phyloP scores from a whole-genome alignment of 2,888 invertebrate genomes.

The Phalera bucephala region DNA sequence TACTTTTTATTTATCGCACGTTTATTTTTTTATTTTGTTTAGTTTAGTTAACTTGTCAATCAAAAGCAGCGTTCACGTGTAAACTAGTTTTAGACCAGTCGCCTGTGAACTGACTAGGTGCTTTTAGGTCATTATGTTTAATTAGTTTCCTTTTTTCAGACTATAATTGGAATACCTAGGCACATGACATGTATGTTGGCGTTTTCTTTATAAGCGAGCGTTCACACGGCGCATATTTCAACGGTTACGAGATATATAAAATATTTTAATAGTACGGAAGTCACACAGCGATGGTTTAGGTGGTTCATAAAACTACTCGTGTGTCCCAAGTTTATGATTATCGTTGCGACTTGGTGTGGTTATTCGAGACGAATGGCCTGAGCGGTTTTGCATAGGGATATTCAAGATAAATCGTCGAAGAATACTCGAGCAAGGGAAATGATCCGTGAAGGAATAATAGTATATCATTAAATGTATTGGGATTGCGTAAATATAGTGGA shows the following conservation, averaged over 20 bases:
- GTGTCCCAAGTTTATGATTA: slow-evolving; percentile 54
- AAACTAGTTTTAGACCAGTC: too few species aligned
- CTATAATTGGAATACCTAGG: too few species aligned
- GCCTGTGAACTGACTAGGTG: too few species aligned
- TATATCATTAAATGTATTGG: slow-evolving; percentile 1
- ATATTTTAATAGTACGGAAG: slow-evolving; percentile 39
- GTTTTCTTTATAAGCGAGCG: too few species aligned
- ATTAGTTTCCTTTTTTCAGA: too few species aligned
- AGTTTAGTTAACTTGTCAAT: too few species aligned
- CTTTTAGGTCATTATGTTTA: too few species aligned
- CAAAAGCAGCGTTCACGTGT: too few species aligned
- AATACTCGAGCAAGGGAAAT: slow-evolving; percentile 23
- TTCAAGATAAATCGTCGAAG: slow-evolving; percentile 24
- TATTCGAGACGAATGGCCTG: slow-evolving; percentile 41
- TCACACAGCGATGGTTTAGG: slow-evolving; percentile 32
- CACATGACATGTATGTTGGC: too few species aligned
- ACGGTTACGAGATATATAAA: slow-evolving; percentile 33
- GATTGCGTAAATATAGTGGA: slow-evolving; percentile 4
- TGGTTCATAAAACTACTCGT: slow-evolving; percentile 52
- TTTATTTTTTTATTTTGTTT: too few species aligned
- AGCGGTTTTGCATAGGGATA: slow-evolving; percentile 31
- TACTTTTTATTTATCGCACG: too few species aligned
- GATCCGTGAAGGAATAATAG: slow-evolving; percentile 15
- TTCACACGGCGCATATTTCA: slow-evolving; percentile 26
- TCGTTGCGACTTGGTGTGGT: slow-evolving; percentile 36